Conservation (phyloP, 2,113 vertebrate species). For the Zosterops borbonicus region DNA sequence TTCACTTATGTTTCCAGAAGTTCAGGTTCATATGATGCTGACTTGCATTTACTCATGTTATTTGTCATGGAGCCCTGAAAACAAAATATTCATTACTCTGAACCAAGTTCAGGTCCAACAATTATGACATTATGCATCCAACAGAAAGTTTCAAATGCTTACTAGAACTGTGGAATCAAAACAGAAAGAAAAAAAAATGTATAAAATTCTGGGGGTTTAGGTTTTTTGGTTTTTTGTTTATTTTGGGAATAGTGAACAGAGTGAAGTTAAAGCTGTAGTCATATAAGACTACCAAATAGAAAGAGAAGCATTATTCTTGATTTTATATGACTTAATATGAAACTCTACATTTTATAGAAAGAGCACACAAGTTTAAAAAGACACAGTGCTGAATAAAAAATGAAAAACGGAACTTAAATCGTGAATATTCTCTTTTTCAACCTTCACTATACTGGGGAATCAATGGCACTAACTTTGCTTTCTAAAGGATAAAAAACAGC, state of each 20-base stretch:
- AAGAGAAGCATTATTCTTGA: background rate
- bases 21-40: background rate
- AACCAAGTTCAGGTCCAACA: background rate
- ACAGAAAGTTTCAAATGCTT: background rate
- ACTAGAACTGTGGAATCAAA: background rate
- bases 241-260: background rate
- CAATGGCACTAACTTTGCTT: background rate
- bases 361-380: background rate
- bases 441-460: background rate
- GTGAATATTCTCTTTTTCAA: background rate
- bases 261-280: background rate
- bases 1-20: background rate
- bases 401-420: background rate
- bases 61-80: background rate
- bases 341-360: background rate
- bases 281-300: background rate
- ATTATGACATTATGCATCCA: background rate
- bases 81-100: background rate
- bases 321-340: background rate
- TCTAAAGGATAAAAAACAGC: background rate
- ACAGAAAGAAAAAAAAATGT: background rate
- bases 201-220: fast-evolving
- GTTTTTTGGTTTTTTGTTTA: background rate
- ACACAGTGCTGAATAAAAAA: background rate
- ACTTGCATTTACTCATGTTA: background rate